A percentile compares a stretch with the other conserved stretches of the same genome.
These are phyloP conservation scores for Sphyrna mokarran DNA, from an alignment of 2,113 vertebrate species.

Conservation along the genomic window DNA sequence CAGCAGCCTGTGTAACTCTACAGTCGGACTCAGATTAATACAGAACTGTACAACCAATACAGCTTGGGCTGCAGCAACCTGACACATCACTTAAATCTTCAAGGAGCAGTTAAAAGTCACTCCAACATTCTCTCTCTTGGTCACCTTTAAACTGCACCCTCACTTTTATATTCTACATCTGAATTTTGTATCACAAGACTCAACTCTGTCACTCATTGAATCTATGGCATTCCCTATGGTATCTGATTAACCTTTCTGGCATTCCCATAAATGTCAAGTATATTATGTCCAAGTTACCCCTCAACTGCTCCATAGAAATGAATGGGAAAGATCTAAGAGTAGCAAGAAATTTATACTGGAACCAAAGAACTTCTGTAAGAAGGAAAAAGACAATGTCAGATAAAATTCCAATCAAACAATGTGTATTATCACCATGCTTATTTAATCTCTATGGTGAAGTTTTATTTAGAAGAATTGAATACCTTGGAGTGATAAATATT, in stretches of 20 bases:
- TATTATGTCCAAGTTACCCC: no score
- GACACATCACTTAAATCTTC: neutral
- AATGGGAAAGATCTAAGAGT: no score
- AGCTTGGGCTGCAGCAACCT: no score
- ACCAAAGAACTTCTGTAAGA: no score
- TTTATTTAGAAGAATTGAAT: neutral
- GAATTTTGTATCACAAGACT: neutral
- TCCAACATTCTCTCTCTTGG: neutral
- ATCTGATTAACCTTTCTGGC: no score
- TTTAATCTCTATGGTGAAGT: neutral
- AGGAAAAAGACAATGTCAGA: neutral
- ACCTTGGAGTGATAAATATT: neutral
- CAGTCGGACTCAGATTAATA: neutral
- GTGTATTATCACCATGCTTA: neutral
- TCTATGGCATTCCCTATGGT: neutral
- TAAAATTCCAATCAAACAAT: neutral
- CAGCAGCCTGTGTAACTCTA: no score
- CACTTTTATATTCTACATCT: neutral
- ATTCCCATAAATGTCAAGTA: no score
- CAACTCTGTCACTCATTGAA: neutral
- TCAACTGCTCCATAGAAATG: neutral
- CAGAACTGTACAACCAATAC: neutral
- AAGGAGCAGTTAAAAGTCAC: neutral
- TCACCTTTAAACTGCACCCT: neutral
- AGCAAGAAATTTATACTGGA: no score